Conservation (phyloP, 2,797 vertebrate genomes). For the Oryzias dopingdopingensis region DNA sequence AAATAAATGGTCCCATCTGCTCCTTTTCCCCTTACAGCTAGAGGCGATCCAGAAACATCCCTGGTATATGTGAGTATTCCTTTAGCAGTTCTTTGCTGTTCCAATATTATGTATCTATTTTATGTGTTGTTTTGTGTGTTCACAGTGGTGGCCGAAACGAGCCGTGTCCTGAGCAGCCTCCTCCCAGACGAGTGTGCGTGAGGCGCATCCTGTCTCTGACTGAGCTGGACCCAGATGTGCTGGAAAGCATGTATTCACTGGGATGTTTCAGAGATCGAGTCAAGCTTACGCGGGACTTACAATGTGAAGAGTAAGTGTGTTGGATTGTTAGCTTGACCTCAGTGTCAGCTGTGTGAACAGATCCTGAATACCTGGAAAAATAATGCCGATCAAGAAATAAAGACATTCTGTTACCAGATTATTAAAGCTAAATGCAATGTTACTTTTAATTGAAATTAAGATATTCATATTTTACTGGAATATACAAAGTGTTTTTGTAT, state of each 20-base stretch:
- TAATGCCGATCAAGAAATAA: neutral
- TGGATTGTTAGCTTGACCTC: too few relatives aligned
- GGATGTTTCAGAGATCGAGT: constrained; percentile 90
- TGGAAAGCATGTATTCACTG: constrained; percentile 93
- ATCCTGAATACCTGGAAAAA: too few relatives aligned
- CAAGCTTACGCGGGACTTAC: constrained; percentile 88
- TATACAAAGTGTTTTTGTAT: too few relatives aligned
- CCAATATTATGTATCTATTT: neutral
- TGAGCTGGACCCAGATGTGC: constrained; percentile 91
- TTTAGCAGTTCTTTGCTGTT: neutral
- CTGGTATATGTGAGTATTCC: constrained; percentile 90
- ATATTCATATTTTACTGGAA: neutral
- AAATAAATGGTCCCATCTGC: constrained; percentile 68
- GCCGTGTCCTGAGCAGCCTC: constrained; percentile 86
- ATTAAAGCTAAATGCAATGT: neutral
- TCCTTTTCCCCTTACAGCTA: constrained; percentile 77
- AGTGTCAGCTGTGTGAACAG: too few relatives aligned
- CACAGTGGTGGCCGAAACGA: constrained; percentile 85
- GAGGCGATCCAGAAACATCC: constrained; percentile 93
- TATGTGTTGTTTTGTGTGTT: neutral
- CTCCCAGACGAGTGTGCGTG: constrained; percentile 87
- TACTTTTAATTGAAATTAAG: neutral
- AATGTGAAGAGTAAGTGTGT: constrained; percentile 85
- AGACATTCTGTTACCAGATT: neutral
- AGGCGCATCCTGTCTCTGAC: constrained; percentile 84